A percentile compares a stretch with the other conserved stretches of the same genome.
phyloP scores from a whole-genome alignment of 2,113 vertebrate genomes.

The Apodemus speciosus region DNA sequence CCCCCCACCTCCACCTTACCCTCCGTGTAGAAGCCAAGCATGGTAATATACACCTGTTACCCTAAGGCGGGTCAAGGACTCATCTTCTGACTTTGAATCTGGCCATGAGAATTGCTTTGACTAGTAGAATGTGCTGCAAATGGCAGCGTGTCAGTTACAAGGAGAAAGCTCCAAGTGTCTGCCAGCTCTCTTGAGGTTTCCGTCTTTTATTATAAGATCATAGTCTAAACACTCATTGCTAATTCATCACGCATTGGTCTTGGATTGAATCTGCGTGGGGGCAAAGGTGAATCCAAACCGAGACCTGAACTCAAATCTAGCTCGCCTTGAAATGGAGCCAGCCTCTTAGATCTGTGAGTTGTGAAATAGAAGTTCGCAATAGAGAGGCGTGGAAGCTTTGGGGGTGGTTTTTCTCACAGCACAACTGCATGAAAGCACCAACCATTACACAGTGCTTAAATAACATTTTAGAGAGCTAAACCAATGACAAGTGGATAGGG shows the following conservation, averaged over 20 bases:
- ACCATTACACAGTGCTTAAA: constrained; percentile 10
- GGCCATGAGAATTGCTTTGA: neutral
- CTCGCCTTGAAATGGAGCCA: neutral
- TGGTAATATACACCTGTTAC: neutral
- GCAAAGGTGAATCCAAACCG: neutral
- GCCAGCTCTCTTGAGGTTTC: constrained; percentile 10
- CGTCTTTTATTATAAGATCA: constrained; percentile 1
- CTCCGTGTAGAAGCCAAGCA: neutral
- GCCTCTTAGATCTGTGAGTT: neutral
- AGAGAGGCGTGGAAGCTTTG: neutral
- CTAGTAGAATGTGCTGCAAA: constrained; percentile 16
- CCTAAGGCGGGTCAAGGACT: neutral
- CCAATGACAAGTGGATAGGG: neutral
- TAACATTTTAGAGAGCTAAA: constrained; percentile 27
- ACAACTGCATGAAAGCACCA: neutral
- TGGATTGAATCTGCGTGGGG: neutral
- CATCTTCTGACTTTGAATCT: constrained; percentile 37
- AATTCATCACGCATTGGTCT: neutral
- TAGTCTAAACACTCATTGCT: neutral
- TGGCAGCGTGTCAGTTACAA: neutral
- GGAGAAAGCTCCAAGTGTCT: constrained; percentile 37
- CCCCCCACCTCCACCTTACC: too few species aligned
- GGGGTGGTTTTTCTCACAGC: constrained; percentile 11
- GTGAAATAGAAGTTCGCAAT: neutral
- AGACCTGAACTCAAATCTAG: constrained; percentile 14